These are phyloP conservation scores for Peromyscus attwateri DNA, from an alignment of 2,797 vertebrate species.

Conservation along the genomic window DNA sequence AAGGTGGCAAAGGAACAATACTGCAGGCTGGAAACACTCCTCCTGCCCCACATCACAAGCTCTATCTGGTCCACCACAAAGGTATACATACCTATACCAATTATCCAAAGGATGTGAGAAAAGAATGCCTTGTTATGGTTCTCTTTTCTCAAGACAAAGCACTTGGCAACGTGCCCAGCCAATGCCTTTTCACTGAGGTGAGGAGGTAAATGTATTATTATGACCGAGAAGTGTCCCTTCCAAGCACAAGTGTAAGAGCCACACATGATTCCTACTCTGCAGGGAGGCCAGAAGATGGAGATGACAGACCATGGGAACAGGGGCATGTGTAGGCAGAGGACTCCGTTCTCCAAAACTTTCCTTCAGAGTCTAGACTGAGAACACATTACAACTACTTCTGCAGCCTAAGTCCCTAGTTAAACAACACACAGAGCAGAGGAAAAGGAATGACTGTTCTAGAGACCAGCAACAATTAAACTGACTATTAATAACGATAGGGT, in stretches of 20 bases:
- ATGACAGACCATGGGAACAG: neutral
- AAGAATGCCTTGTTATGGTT: neutral
- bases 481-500: conserved; percentile 78
- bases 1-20: neutral
- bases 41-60: neutral
- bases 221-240: neutral
- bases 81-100: neutral
- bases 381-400: neutral
- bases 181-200: neutral
- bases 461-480: conserved; percentile 56
- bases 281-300: neutral
- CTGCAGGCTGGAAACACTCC: neutral
- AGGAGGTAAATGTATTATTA: neutral
- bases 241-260: neutral
- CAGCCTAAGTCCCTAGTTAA: neutral
- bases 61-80: neutral
- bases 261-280: neutral
- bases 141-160: neutral
- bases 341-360: neutral
- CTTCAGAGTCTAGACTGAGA: neutral
- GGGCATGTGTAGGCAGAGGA: neutral
- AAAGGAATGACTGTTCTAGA: conserved; percentile 70
- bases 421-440: conserved; percentile 39
- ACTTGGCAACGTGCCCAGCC: neutral
- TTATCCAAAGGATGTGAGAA: neutral